Conservation (phyloP, 1,140 invertebrate genomes). For the Eriocheir sinensis region DNA sequence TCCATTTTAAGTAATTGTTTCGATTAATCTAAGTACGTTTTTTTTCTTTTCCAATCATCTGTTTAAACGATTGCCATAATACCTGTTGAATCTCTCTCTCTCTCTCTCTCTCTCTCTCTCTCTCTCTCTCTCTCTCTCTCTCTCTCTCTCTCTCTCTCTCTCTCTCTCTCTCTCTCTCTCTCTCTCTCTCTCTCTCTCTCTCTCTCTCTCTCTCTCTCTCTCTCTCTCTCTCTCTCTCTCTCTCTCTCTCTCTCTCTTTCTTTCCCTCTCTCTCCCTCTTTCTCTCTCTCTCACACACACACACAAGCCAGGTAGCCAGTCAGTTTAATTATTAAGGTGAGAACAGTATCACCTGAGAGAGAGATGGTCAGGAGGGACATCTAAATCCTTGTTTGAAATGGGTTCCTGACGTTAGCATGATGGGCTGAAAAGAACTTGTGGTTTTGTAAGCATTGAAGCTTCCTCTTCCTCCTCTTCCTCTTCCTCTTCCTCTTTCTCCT, state of each 20-base stretch:
- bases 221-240: neutral
- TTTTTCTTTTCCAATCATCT: no score
- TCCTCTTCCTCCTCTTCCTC: neutral
- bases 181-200: neutral
- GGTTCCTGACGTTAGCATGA: neutral
- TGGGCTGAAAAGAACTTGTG: neutral
- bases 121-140: neutral
- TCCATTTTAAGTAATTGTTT: no score
- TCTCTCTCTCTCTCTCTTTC: neutral
- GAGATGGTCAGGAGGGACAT: neutral
- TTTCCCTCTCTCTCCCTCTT: neutral
- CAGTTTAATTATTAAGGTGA: neutral
- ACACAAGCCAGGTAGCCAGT: no score
- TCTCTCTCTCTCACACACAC: neutral
- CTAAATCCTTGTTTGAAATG: neutral
- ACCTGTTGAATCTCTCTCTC: no score
- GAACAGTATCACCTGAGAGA: neutral
- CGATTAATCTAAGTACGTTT: no score
- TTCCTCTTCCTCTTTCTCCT: slow-evolving; percentile 6
- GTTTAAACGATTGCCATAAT: no score
- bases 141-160: neutral
- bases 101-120: neutral
- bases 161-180: neutral
- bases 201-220: no score
- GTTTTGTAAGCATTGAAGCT: neutral